Evolutionary conservation across 2,797 vertebrate species (phyloP), one percentile per base, ranked within the genome.

Genomic region (Synaphobranchus kaupii): DNA sequence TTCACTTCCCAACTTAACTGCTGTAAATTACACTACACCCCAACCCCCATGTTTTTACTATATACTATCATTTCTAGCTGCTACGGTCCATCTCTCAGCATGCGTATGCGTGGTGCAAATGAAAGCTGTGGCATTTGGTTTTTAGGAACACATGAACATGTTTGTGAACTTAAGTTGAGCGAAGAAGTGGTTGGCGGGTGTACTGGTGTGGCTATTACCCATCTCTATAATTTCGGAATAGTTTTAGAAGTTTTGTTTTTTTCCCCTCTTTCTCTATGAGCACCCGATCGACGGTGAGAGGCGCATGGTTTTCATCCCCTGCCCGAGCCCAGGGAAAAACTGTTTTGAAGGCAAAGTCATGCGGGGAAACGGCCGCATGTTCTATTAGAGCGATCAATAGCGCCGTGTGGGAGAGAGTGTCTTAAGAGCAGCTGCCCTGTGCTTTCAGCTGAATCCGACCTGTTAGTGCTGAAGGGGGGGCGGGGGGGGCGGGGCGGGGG

Each of bases 321-420:
- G 4, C 25, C n/a, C 54, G 39, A 15, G 28, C 76, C 81, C 66
- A 90, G 93, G 93, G 91, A 94, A 95, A 80, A 96, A 94, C 94
- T 94, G 95, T 96, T 95, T 95, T 94, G 95, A 96, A 96, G 96
- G 95, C 94, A 92, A 94, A 94, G 93, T 93, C 94, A 94, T 95
- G 94, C 2, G 94, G 95, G 94, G 94, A 94, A 93, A 95, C 95
- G 94, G 95, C 93, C 94, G 95, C 95, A 95, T 95, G 96, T 97
- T 96, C 96, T 97, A 96, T 97, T 96, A 96, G 93, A 94, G 89
- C 91, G 97, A 98, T 98, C 97, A 94, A 98, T 98, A 97, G 94
- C 95, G 95, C 92, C 87, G 97, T 97, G 97, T 97, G 96, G 96
- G 96, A 96, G 90, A 94, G 97, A 97, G 96, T 96, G 97, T 97